Evolutionary conservation across 1,140 invertebrate genomes (phyloP).

Genomic region (Dufourea novaeangliae): DNA sequence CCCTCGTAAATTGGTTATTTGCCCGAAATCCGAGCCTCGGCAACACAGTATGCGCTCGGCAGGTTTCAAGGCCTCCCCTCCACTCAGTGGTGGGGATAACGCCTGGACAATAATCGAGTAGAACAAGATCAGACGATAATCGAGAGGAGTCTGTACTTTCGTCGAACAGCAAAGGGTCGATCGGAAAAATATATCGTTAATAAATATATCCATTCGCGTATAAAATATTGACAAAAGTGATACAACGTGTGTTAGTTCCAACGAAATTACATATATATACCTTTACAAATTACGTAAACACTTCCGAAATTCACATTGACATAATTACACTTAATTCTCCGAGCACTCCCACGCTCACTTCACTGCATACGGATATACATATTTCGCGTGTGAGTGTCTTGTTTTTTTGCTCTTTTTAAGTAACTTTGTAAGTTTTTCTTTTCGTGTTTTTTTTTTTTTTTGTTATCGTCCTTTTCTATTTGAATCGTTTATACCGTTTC

Average conservation of each 20-base stretch:
- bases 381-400: background rate
- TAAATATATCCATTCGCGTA: constrained; percentile 7
- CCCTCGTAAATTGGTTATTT: too few relatives aligned
- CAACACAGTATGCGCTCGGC: too few relatives aligned
- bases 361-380: constrained; percentile 6
- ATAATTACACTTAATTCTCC: constrained; percentile 28
- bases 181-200: constrained; percentile 11
- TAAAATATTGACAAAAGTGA: constrained; percentile 3
- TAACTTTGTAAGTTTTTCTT: constrained; percentile 26
- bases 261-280: constrained; percentile 16
- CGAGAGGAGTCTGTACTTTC: too few relatives aligned
- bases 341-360: constrained; percentile 1
- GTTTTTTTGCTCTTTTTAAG: constrained; percentile 28
- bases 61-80: too few relatives aligned
- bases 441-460: background rate
- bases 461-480: background rate
- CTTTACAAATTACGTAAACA: constrained; percentile 31
- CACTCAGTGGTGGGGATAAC: too few relatives aligned
- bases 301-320: constrained; percentile 5
- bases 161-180: constrained; percentile 26
- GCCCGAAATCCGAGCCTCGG: too few relatives aligned
- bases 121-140: too few relatives aligned
- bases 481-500: background rate
- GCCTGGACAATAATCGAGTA: too few relatives aligned
- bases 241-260: constrained; percentile 17